These are phyloP conservation scores for Scaptomyza parva DNA, from an alignment of 2,888 invertebrate species.

Conservation along the genomic window DNA sequence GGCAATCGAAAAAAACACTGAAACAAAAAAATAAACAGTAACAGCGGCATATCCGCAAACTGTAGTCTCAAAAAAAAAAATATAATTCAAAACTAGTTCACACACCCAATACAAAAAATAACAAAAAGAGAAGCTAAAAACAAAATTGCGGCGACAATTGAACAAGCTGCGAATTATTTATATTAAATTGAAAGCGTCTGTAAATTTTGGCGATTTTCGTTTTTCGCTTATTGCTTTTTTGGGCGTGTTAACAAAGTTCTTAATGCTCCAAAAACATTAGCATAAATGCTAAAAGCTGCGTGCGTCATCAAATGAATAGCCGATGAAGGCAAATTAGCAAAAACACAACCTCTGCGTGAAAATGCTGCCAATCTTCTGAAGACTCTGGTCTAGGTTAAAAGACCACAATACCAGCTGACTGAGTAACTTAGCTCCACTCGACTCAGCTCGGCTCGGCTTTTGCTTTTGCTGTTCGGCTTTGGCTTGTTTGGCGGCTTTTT, in stretches of 20 bases:
- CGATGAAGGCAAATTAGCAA: not conserved
- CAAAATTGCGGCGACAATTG: constrained; percentile 58
- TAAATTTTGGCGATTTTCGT: constrained; percentile 20
- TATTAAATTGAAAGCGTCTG: constrained; percentile 51
- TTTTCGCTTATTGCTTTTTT: constrained; percentile 9
- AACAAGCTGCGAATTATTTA: constrained; percentile 63
- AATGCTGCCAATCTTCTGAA: constrained; percentile 47
- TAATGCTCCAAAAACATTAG: constrained; percentile 45
- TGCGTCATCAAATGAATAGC: constrained; percentile 41
- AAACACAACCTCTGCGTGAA: constrained; percentile 30
- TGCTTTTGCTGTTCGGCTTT: constrained; percentile 17
- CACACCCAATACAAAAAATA: constrained; percentile 67
- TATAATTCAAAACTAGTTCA: constrained; percentile 67
- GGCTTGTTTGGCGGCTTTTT: constrained; percentile 28
- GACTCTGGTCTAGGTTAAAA: constrained; percentile 14
- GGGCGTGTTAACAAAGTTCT: constrained; percentile 43
- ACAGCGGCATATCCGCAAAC: constrained; percentile 67
- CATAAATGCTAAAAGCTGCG: constrained; percentile 34
- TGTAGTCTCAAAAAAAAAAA: constrained; percentile 22
- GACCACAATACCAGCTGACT: constrained; percentile 3
- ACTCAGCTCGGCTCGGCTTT: constrained; percentile 4
- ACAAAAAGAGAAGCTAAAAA: constrained; percentile 13
- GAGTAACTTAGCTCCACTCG: not conserved
- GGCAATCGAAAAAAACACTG: constrained; percentile 23
- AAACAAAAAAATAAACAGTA: constrained; percentile 25